Base-by-base conservation (phyloP, 2,888 invertebrate genomes). In the Selenia dentaria region DNA sequence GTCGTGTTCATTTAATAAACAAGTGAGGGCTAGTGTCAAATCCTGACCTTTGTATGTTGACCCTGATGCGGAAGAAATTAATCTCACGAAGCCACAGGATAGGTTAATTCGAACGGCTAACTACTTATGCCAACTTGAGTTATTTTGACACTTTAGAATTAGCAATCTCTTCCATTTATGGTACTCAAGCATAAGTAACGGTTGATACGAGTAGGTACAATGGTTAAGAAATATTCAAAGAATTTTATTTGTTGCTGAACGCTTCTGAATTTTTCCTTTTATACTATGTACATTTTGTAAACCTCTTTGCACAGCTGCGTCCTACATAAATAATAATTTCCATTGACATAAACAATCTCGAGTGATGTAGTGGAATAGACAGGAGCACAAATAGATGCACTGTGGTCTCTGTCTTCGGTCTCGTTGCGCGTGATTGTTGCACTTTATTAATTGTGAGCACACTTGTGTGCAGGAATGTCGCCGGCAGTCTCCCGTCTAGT, bases 31-130 rank as follows among this genome's bases (percentile, higher is more conserved):
- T 60, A 57, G 62, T 64, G 69, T 72, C 73, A 71, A 70, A 65
- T 62, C 72, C 61, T 81, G 85, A 86, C 86, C 86, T 73, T 67
- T 68, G 72, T 72, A 70, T 59, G 70, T 74, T 85, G 86, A 86
- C 85, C 86, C 83, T 75, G 67, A 74, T 74, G 70, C 84, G 87
- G 88, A 88, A 87, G 86, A 79, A 75, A 79, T 82, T 83, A 85
- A 85, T 88, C 83, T 83, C 67, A 70, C 64, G 61, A 62, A 12
- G 63, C 64, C 61, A 62, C 58, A 64, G 55, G 28, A 33, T 68
- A 61, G 63, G 59, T 62, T 63, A 70, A 67, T 60, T 53, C 50
- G n/a, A n/a, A n/a, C n/a, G n/a, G n/a, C n/a, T n/a, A n/a, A n/a
- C 48, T 49, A 69, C 63, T 59, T 59, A 64, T 37, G 46, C 54